A percentile compares a stretch with the other conserved stretches of the same genome.
phyloP scores from a whole-genome alignment of 2,888 invertebrate species.

The Orchestes rusci region DNA sequence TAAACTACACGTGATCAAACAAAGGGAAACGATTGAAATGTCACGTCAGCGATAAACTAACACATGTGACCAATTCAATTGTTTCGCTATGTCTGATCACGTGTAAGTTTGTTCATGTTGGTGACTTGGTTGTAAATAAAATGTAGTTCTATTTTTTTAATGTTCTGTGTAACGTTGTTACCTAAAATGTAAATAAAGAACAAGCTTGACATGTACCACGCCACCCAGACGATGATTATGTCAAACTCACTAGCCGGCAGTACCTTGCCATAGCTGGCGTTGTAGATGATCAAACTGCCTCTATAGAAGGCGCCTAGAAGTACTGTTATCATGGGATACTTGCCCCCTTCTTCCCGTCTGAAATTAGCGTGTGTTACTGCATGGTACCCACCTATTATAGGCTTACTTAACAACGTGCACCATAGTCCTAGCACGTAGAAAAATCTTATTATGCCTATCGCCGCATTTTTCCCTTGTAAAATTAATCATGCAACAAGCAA shows the following conservation, averaged over 20 bases:
- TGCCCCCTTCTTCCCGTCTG: conserved; percentile 6
- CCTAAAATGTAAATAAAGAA: conserved; percentile 31
- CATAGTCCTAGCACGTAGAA: conserved; percentile 11
- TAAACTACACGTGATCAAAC: no score
- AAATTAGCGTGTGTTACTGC: no score
- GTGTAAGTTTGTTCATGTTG: no score
- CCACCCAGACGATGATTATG: conserved; percentile 30
- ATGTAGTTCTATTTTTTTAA: no score
- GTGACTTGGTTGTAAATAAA: no score
- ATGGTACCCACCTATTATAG: no score
- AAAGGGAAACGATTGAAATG: no score
- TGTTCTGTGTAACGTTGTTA: no score
- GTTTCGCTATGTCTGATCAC: no score
- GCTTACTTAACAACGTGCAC: conserved; percentile 7
- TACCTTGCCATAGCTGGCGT: conserved; percentile 30
- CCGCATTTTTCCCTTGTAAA: conserved; percentile 22
- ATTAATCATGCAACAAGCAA: conserved; percentile 28
- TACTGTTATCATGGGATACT: conserved; percentile 8
- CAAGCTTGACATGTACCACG: conserved; percentile 33
- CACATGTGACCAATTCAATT: no score
- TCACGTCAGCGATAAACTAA: no score
- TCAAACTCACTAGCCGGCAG: conserved; percentile 27
- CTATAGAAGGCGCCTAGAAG: conserved; percentile 29
- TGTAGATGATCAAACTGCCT: conserved; percentile 30
- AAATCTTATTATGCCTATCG: conserved; percentile 3